These are phyloP conservation scores for Dendronephthya gigantea DNA, from an alignment of 64 coral and sea anemone genomes.

Conservation along the genomic window DNA sequence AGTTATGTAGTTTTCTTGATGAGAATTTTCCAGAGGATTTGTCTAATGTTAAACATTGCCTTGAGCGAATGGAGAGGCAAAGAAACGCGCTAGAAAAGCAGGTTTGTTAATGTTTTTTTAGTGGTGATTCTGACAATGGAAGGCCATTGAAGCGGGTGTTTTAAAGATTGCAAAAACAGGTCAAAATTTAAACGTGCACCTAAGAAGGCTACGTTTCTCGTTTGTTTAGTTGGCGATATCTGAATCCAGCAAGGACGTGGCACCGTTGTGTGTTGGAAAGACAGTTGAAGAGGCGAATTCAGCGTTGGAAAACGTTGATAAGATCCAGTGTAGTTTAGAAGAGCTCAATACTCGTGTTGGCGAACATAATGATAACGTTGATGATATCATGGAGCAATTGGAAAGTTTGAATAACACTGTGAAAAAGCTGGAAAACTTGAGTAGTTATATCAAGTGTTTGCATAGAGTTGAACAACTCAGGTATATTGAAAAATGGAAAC, in stretches of 20 bases:
- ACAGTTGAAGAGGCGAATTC: neutral
- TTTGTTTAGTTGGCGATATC: neutral
- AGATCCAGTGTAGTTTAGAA: neutral
- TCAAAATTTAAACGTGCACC: too few species aligned
- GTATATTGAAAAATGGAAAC: neutral
- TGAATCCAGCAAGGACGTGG: neutral
- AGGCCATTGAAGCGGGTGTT: too few species aligned
- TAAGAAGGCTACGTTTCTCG: neutral
- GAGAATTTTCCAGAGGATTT: neutral
- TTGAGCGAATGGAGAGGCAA: neutral
- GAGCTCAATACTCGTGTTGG: conserved; percentile 17
- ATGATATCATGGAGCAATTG: conserved; percentile 29
- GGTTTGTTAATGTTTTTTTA: too few species aligned
- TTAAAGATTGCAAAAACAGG: too few species aligned
- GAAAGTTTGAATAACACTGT: conserved; percentile 36
- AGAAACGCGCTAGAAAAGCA: neutral
- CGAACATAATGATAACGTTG: conserved; percentile 33
- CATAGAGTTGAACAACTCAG: conserved; percentile 54
- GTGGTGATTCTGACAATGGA: too few species aligned
- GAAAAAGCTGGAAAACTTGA: conserved; percentile 48
- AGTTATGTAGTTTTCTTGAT: neutral
- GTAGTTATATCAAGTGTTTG: conserved; percentile 59
- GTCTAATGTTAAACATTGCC: neutral
- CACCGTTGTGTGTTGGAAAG: neutral
- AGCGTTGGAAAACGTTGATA: neutral